A percentile compares a stretch with the other conserved stretches of the same genome.
phyloP scores from a whole-genome alignment of 2,113 vertebrate species.

The Struthidea cinerea region DNA sequence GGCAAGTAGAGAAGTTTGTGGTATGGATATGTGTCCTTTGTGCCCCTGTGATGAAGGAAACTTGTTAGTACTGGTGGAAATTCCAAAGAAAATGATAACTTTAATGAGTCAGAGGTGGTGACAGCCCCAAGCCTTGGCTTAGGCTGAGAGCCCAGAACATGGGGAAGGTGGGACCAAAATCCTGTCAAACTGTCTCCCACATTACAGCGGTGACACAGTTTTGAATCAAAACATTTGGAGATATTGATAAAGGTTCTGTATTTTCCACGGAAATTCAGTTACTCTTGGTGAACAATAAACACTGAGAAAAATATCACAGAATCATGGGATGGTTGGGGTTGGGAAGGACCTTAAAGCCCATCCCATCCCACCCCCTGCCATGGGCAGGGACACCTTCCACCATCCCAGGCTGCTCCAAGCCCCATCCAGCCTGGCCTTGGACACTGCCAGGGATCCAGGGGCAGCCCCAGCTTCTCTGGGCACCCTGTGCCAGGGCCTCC shows the following conservation, averaged over 20 bases:
- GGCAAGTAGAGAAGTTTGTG: conserved; percentile 43
- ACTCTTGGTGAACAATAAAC: background rate
- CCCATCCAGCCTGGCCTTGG: accelerated
- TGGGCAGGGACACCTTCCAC: background rate
- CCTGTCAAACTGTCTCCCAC: background rate
- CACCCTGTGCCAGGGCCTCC: background rate
- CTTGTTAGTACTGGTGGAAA: background rate
- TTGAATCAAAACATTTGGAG: background rate
- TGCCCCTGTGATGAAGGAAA: background rate
- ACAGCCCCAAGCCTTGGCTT: background rate
- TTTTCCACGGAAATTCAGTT: background rate
- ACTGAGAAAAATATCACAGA: background rate
- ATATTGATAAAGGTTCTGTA: background rate
- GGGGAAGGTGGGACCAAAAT: background rate
- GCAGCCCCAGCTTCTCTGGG: background rate
- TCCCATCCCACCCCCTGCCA: accelerated
- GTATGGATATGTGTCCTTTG: background rate
- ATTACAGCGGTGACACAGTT: background rate
- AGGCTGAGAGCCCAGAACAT: background rate
- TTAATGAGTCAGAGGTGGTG: background rate
- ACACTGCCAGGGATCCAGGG: background rate
- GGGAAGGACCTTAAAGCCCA: background rate
- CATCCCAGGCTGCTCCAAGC: accelerated
- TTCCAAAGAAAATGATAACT: background rate
- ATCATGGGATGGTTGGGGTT: background rate